Base-by-base conservation (phyloP, 2,888 invertebrate genomes). In the Apocheima hispidaria region DNA sequence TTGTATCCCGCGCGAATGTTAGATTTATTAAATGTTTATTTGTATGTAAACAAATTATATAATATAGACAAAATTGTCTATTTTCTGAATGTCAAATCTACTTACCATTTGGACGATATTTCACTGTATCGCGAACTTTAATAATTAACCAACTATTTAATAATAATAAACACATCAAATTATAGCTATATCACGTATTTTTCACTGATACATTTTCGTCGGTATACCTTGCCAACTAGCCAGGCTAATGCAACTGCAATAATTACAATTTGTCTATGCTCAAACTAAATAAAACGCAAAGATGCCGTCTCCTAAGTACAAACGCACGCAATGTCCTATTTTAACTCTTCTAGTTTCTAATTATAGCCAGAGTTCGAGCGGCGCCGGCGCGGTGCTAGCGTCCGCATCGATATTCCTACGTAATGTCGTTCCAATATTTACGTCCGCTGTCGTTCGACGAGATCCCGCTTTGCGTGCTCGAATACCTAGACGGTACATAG, bases 381-480 rank as follows among this genome's bases (percentile, higher is more conserved):
- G 78, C 71, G 75, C 65, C 75, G 74, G 78, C 71, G 75, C 65
- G 71, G 18, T 28, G 30, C 30, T 33, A 33, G 20, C 20, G 33
- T 44, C 28, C 2, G 23, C 26, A 6, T 7, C 23, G 23, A 23
- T 68, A 54, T 65, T 56, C 49, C 57, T 20, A 9, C 70, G 74
- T 72, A 69, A 91, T 91, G 89, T 84, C 91, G 71, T 79, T 81
- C 73, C 72, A 77, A 59, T 90, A 88, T 80, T 84, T 91, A 70
- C 81, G 79, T 64, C 88, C 89, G 68, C 73, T 91, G 50, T 78
- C 88, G 56, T 73, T 87, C 48, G 90, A 93, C 65, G 92, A 93
- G 80, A 90, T 93, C 80, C 93, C 93, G n/a, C 74, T 93, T 26
- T 92, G 93, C 78, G 93, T 93, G 40, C 83, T 93, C 53, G 91